Conservation (phyloP, 2,797 vertebrate genomes). For the Anguilla marmorata region DNA sequence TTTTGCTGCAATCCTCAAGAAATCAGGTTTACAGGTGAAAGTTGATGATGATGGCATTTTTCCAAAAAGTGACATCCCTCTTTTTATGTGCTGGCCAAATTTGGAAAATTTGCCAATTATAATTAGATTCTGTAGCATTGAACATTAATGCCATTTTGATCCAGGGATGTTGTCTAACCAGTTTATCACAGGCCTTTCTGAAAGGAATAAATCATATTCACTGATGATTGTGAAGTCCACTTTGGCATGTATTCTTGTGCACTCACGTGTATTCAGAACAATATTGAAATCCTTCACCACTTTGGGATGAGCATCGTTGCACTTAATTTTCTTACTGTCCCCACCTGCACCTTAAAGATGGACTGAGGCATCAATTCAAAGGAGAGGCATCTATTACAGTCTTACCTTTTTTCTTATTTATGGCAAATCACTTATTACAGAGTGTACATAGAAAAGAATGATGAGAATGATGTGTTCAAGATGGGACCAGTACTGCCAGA, state of each 20-base stretch:
- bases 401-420: background rate
- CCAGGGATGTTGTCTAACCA: background rate
- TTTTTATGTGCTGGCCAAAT: background rate
- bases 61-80: background rate
- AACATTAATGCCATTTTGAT: background rate
- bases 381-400: background rate
- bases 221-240: background rate
- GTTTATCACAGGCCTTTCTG: background rate
- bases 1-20: background rate
- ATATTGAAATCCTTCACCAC: background rate
- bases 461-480: background rate
- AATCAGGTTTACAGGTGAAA: background rate
- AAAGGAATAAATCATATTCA: background rate
- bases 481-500: background rate
- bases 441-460: background rate
- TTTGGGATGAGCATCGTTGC: background rate
- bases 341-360: background rate
- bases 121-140: background rate
- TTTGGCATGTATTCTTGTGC: background rate
- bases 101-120: background rate
- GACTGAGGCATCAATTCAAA: background rate
- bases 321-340: background rate
- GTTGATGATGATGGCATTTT: background rate
- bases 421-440: background rate
- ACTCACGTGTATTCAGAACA: background rate